Evolutionary conservation across 2,797 vertebrate species (phyloP).

Genomic region (Sebastes diploproa): DNA sequence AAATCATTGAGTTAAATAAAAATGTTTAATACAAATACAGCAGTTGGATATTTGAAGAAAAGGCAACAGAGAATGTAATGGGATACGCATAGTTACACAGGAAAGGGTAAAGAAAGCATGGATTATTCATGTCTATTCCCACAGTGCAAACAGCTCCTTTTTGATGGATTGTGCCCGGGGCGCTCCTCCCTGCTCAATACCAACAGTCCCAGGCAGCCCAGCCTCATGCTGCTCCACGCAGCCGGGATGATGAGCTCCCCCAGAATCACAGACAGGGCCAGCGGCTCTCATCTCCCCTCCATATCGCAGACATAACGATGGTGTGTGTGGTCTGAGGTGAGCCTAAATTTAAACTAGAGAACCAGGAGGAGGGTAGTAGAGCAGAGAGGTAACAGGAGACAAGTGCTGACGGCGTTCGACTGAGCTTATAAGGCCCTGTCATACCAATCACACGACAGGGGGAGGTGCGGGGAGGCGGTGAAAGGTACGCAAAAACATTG

Average conservation of each 20-base stretch:
- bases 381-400: conserved; percentile 25
- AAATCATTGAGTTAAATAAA: background rate
- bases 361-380: conserved; percentile 43
- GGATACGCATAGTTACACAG: conserved; percentile 52
- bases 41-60: conserved; percentile 45
- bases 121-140: conserved; percentile 85
- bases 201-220: conserved; percentile 72
- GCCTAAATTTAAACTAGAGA: conserved; percentile 69
- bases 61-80: conserved; percentile 48
- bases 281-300: conserved; percentile 58
- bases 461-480: conserved; percentile 13
- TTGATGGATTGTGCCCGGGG: conserved; percentile 82
- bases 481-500: background rate
- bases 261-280: conserved; percentile 72
- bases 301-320: conserved; percentile 52
- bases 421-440: conserved; percentile 28
- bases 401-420: conserved; percentile 37
- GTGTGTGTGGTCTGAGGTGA: conserved; percentile 76
- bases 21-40: conserved; percentile 37
- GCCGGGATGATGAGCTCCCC: conserved; percentile 69
- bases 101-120: conserved; percentile 78
- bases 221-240: conserved; percentile 53
- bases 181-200: conserved; percentile 77
- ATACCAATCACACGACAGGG: conserved; percentile 33
- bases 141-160: conserved; percentile 76